A percentile compares a stretch with the other conserved stretches of the same genome.
phyloP scores from a whole-genome alignment of 1,140 invertebrate genomes.

The Dolichoris vasculosae region DNA sequence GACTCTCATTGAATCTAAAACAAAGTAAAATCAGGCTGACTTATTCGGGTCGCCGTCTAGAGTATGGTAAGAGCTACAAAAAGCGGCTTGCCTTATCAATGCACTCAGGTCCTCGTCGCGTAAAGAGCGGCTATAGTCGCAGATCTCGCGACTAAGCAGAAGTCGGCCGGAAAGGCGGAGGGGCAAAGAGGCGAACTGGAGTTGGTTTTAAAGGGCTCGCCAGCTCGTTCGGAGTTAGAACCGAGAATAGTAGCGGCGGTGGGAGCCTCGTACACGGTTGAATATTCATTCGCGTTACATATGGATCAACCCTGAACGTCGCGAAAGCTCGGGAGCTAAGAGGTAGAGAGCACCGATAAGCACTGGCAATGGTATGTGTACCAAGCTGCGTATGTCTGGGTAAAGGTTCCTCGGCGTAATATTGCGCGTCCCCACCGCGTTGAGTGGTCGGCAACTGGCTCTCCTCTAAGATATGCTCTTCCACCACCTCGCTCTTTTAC shows the following conservation, averaged over 20 bases:
- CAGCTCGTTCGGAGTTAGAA: not conserved
- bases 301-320: slow-evolving; percentile 70
- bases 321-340: slow-evolving; percentile 58
- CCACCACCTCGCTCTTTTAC: no score
- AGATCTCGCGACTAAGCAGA: not conserved
- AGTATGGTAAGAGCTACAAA: not conserved
- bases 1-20: not conserved
- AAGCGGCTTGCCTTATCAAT: not conserved
- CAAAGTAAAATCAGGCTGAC: slow-evolving; percentile 2
- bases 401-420: not conserved
- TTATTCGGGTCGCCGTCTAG: not conserved
- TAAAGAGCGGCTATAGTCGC: slow-evolving; percentile 8
- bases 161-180: not conserved
- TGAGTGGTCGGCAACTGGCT: not conserved
- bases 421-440: not conserved
- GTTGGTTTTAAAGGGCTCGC: slow-evolving; percentile 31
- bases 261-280: not conserved
- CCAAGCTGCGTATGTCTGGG: not conserved
- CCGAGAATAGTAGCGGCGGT: not conserved
- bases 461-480: not conserved
- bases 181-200: not conserved
- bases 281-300: slow-evolving; percentile 74
- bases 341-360: slow-evolving; percentile 54
- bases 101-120: not conserved
- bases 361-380: not conserved